Percentiles rank a stretch among this genome's conserved stretches.
Evolutionary conservation across 2,888 invertebrate genomes (phyloP).

Genomic region (Adela reaumurella): DNA sequence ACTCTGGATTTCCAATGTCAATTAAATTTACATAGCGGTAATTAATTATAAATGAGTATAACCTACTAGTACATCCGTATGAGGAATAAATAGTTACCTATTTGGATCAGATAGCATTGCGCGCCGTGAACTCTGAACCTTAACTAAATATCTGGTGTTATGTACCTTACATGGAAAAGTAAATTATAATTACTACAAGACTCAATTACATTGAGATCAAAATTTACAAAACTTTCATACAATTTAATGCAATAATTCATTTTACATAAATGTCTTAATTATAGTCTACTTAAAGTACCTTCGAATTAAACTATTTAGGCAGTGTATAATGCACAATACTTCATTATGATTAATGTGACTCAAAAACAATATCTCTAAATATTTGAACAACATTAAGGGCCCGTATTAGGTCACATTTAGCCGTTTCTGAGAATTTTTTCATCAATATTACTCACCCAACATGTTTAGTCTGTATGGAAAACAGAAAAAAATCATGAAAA

Average conservation of each 20-base stretch:
- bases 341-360: no score
- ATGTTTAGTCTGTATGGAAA: no score
- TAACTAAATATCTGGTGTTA: slow-evolving; percentile 45
- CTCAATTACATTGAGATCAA: slow-evolving; percentile 54
- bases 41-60: neutral
- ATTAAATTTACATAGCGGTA: no score
- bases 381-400: no score
- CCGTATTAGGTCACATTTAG: no score
- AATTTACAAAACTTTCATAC: slow-evolving; percentile 31
- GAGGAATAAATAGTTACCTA: neutral
- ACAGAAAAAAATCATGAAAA: no score
- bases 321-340: neutral
- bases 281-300: no score
- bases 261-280: slow-evolving; percentile 19
- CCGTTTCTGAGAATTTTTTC: no score
- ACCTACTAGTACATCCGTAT: neutral
- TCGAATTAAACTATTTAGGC: neutral
- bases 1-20: no score
- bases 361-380: no score
- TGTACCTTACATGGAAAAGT: slow-evolving; percentile 47
- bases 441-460: no score
- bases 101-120: no score
- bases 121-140: slow-evolving; percentile 1
- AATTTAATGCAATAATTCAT: slow-evolving; percentile 9
- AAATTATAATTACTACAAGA: slow-evolving; percentile 26